Percentiles rank a stretch among this genome's conserved stretches.
phyloP scores from a whole-genome alignment of 2,113 vertebrate species.

The Leptodactylus fuscus region DNA sequence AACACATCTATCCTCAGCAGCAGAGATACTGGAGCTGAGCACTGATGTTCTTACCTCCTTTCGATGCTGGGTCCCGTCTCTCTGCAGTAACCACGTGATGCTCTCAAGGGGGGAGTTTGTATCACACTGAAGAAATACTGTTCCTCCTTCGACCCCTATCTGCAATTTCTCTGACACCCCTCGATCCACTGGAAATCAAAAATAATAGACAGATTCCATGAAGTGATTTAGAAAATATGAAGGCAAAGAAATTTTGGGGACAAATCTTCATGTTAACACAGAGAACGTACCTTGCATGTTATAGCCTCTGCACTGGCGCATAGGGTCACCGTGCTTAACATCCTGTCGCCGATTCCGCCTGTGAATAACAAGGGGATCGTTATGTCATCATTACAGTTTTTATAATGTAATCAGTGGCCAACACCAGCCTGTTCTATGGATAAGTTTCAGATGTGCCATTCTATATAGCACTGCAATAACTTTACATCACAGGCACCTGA shows the following conservation, averaged over 20 bases:
- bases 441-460: too few species aligned
- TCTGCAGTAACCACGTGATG: conserved; percentile 82
- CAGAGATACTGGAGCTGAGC: too few species aligned
- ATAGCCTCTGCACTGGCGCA: conserved; percentile 93
- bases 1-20: too few species aligned
- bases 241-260: neutral
- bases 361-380: neutral
- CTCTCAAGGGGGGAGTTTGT: conserved; percentile 81
- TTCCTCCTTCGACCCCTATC: conserved; percentile 83
- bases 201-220: neutral
- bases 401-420: too few species aligned
- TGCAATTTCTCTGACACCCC: conserved; percentile 79
- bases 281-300: conserved; percentile 86
- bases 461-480: too few species aligned
- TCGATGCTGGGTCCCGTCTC: conserved; percentile 70
- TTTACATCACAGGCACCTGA: too few species aligned
- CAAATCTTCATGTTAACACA: too few species aligned
- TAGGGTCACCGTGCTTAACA: conserved; percentile 90
- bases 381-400: too few species aligned
- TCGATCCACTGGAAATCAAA: conserved; percentile 74
- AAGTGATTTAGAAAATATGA: neutral
- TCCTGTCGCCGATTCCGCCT: conserved; percentile 97
- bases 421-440: too few species aligned
- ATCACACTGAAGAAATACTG: conserved; percentile 82
- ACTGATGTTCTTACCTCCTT: conserved; percentile 73